Evolutionary conservation across 2,113 vertebrate genomes (phyloP), one percentile per base, ranked within the genome.

Genomic region (Lampris incognitus): DNA sequence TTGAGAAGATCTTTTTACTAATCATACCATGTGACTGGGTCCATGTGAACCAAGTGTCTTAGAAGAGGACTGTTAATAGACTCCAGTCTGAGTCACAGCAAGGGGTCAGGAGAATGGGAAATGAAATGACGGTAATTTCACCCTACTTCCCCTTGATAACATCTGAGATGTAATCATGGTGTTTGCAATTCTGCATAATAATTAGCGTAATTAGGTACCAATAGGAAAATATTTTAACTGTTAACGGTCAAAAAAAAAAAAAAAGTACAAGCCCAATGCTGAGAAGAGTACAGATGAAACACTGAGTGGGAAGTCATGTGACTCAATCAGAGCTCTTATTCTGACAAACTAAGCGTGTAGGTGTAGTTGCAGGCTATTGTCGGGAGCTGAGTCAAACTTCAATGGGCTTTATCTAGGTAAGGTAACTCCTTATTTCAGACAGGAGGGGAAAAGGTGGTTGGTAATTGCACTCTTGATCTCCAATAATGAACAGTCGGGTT

Each of bases 1-100:
- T 10, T 54, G 24, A 68, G 58, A 41, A 10, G n/a, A 69, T 9
- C 5, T 49, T 72, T 71, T 75, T 37, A 65, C 67, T 71, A 24
- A n/a, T 54, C 51, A 37, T 8, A 40, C 42, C 75, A 73, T 51
- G 78, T 85, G 82, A 85, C 61, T 60, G 54, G 13, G 39, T 1
- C 24, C 10, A 39, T 56, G 67, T 24, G 55, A 55, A 2, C 48
- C 69, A 52, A 40, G 72, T 42, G 39, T 44, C 78, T 75, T 42
- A 60, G 74, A 66, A 81, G 71, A 83, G 74, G 42, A n/a, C 38
- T n/a, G 37, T 54, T 54, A 9, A 59, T 72, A 56, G 3, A 69
- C 9, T 1, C 6, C 9, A 41, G 6, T 54, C 13, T 54, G 10
- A 13, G 51, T 54, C 51, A 11, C 44, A 46, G 44, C 44, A 46